phyloP scores from a whole-genome alignment of 2,797 vertebrate species.

The Enoplosus armatus region DNA sequence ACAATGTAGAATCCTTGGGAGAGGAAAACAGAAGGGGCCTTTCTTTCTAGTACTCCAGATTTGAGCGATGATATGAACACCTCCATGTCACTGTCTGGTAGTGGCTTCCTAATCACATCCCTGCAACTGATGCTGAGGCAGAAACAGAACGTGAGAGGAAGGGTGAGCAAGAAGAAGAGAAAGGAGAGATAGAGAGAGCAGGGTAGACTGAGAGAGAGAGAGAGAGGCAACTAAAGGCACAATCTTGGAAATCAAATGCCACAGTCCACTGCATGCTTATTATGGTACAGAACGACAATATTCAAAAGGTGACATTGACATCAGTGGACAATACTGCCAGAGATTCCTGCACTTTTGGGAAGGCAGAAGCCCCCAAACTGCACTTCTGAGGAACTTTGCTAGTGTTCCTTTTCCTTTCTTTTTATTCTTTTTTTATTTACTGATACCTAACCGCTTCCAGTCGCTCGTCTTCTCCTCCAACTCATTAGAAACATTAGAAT shows the following conservation, averaged over 20 bases:
- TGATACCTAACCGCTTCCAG: conserved; percentile 69
- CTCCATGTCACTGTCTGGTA: conserved; percentile 66
- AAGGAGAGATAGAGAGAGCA: conserved; percentile 35
- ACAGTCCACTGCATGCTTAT: conserved; percentile 44
- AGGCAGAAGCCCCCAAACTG: conserved; percentile 24
- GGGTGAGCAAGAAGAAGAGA: conserved; percentile 49
- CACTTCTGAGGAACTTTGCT: conserved; percentile 62
- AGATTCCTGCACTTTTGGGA: conserved; percentile 27
- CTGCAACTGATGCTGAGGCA: conserved; percentile 68
- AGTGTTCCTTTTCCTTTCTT: conserved; percentile 33
- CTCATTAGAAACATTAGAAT: conserved; percentile 86
- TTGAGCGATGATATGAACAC: conserved; percentile 67
- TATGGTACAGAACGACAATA: conserved; percentile 46
- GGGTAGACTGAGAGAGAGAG: conserved; percentile 37
- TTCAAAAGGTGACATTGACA: conserved; percentile 74
- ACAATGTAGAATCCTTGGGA: conserved; percentile 61
- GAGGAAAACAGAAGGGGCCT: conserved; percentile 48
- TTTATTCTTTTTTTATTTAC: conserved; percentile 65
- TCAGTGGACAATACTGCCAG: conserved; percentile 54
- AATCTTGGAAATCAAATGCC: conserved; percentile 71
- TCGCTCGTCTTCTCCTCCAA: conserved; percentile 70
- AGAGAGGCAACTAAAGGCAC: conserved; percentile 45
- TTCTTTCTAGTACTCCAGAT: conserved; percentile 66
- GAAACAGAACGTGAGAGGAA: conserved; percentile 55
- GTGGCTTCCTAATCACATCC: conserved; percentile 69